phyloP scores from a whole-genome alignment of 2,797 vertebrate species.

The Betta splendens region DNA sequence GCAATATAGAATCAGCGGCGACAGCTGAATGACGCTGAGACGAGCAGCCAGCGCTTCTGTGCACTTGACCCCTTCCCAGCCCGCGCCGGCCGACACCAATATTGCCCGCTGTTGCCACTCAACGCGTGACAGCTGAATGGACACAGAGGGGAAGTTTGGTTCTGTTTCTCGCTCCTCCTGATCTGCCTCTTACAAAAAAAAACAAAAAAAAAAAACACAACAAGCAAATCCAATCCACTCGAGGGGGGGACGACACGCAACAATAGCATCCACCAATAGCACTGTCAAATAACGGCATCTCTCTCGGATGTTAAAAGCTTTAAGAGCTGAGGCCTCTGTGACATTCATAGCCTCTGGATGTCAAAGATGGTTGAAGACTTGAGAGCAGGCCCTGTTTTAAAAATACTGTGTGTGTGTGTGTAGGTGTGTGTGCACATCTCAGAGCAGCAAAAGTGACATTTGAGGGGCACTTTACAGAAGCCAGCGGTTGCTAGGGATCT shows the following conservation, averaged over 20 bases:
- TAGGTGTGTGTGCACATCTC: slow-evolving; percentile 76
- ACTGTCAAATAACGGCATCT: slow-evolving; percentile 77
- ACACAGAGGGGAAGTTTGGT: slow-evolving; percentile 68
- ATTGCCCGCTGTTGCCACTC: slow-evolving; percentile 63
- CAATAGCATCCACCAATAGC: slow-evolving; percentile 78
- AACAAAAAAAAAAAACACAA: slow-evolving; percentile 59
- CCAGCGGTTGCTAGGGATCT: slow-evolving; percentile 80
- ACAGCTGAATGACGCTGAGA: slow-evolving; percentile 61
- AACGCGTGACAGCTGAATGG: slow-evolving; percentile 63
- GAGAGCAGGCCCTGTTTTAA: slow-evolving; percentile 79
- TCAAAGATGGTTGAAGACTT: slow-evolving; percentile 81
- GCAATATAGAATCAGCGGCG: slow-evolving; percentile 38
- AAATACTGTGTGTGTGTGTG: slow-evolving; percentile 76
- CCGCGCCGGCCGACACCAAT: slow-evolving; percentile 44
- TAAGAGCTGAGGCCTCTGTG: slow-evolving; percentile 78
- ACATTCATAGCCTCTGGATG: slow-evolving; percentile 75
- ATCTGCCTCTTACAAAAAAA: slow-evolving; percentile 58
- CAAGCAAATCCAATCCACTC: slow-evolving; percentile 72
- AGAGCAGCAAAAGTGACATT: slow-evolving; percentile 84
- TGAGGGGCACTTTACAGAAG: slow-evolving; percentile 85
- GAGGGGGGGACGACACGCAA: slow-evolving; percentile 64
- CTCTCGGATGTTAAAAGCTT: slow-evolving; percentile 81
- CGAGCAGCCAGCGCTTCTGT: slow-evolving; percentile 44
- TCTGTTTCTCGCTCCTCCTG: slow-evolving; percentile 60
- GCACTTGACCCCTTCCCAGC: slow-evolving; percentile 62